Evolutionary conservation across 2,113 vertebrate genomes (phyloP), one percentile per base, ranked within the genome.

Genomic region (Leptosomus discolor): DNA sequence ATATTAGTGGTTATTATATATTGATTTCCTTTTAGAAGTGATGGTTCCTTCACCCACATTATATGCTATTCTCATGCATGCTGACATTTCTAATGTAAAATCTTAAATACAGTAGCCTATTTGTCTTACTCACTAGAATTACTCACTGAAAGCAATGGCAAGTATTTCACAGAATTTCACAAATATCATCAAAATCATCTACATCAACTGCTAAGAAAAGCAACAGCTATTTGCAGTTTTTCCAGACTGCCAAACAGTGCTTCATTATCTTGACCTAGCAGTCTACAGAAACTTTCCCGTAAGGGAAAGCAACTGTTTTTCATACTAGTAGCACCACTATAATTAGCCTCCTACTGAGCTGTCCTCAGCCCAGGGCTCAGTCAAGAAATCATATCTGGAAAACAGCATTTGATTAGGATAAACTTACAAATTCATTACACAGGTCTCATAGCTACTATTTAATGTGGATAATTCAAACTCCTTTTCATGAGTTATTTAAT

Each of bases 351-450:
- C 71, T 92, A 74, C 63, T 85, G 60, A 91, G 57, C 37, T 61
- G 51, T 86, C 69, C 54, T 86, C 61, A 92, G 71, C 39, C 63
- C 20, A 90, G 48, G 34, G 68, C 90, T 86, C 79, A 86, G 29
- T 48, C 63, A 69, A 95, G 65, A 92, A 85, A 86, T 88, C 80
- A 54, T 67, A 86, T 84, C 92, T 87, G 54, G 77, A 94, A 92
- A 85, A 75, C 80, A 77, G 76, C n/a, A 95, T 46, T 92, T 94
- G 43, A 97, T 97, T 88, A 92, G 90, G 68, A 48, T 71, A 96
- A 85, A 94, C 57, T 71, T 94, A 84, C 45, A 73, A 91, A 77
- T 37, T 84, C 70, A 92, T 90, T 92, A 51, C 8, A 4, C 93
- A 80, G 3, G 63, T 92, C 80, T 96, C 70, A 29, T 46, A 89